These are phyloP conservation scores for Nemotelus nigrinus DNA, from an alignment of 2,888 invertebrate genomes.

Conservation along the genomic window DNA sequence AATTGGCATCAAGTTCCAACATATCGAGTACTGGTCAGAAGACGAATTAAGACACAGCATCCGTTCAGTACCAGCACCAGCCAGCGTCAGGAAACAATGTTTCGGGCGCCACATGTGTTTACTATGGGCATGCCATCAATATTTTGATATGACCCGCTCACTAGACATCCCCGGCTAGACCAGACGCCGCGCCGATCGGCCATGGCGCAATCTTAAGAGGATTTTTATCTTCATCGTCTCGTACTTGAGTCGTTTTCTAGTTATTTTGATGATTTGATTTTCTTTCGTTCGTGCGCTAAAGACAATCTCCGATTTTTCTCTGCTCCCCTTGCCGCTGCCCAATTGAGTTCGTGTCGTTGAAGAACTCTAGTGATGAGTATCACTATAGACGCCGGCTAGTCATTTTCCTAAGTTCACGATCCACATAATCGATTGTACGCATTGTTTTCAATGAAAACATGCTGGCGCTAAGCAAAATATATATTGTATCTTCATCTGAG, in stretches of 20 bases:
- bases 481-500: too few species aligned
- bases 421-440: not conserved
- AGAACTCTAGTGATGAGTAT: too few species aligned
- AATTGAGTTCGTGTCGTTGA: too few species aligned
- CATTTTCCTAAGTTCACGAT: too few species aligned
- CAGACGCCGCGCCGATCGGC: constrained; percentile 20
- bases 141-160: constrained; percentile 17
- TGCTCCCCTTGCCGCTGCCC: too few species aligned
- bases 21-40: not conserved
- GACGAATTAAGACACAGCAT: constrained; percentile 7
- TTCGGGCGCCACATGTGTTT: constrained; percentile 37
- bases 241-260: constrained; percentile 12
- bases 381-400: too few species aligned
- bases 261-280: constrained; percentile 1
- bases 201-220: constrained; percentile 40
- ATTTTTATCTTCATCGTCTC: constrained; percentile 42
- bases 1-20: too few species aligned
- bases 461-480: not conserved
- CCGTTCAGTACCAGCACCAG: too few species aligned
- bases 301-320: too few species aligned
- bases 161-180: constrained; percentile 29
- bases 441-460: constrained; percentile 32
- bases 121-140: constrained; percentile 39
- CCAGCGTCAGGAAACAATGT: constrained; percentile 19
- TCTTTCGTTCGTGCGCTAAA: not conserved